These are phyloP conservation scores for Lutjanus erythropterus DNA, from an alignment of 2,113 vertebrate genomes.

Conservation along the genomic window DNA sequence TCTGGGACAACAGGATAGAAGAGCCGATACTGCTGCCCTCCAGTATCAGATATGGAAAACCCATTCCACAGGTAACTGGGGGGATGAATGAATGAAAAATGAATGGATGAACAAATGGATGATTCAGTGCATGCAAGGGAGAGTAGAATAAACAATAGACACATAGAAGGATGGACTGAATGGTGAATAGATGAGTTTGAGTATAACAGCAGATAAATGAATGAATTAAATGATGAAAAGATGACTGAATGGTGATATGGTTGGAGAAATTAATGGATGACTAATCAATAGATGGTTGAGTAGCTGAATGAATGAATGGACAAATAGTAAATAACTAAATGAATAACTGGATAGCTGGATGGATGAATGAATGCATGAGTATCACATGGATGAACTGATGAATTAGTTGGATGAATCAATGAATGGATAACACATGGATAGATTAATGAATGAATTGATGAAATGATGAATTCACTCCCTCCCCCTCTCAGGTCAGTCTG, in stretches of 20 bases:
- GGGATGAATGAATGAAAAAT: not conserved
- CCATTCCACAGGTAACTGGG: conserved; percentile 83
- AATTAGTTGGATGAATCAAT: not conserved
- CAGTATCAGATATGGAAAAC: conserved; percentile 91
- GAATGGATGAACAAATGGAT: not conserved
- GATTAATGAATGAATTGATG: not conserved
- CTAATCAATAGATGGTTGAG: too few relatives aligned
- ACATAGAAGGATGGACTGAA: not conserved
- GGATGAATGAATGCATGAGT: too few relatives aligned
- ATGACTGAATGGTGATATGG: not conserved
- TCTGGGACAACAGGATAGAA: conserved; percentile 94
- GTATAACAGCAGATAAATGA: too few relatives aligned
- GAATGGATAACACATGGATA: conserved; percentile 1
- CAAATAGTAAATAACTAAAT: too few relatives aligned
- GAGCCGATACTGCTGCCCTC: conserved; percentile 92
- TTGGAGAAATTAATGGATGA: too few relatives aligned
- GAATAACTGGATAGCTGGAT: too few relatives aligned
- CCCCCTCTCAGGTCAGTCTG: conserved; percentile 83
- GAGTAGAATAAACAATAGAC: not conserved
- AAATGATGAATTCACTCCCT: not conserved
- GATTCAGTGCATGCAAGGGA: not conserved
- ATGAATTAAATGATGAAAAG: not conserved
- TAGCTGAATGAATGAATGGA: not conserved
- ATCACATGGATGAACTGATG: too few relatives aligned
- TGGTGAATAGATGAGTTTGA: too few relatives aligned